Percentiles rank a stretch among this genome's conserved stretches.
Conservation (phyloP, 2,113 vertebrate genomes). For the Aphyosemion australe region DNA sequence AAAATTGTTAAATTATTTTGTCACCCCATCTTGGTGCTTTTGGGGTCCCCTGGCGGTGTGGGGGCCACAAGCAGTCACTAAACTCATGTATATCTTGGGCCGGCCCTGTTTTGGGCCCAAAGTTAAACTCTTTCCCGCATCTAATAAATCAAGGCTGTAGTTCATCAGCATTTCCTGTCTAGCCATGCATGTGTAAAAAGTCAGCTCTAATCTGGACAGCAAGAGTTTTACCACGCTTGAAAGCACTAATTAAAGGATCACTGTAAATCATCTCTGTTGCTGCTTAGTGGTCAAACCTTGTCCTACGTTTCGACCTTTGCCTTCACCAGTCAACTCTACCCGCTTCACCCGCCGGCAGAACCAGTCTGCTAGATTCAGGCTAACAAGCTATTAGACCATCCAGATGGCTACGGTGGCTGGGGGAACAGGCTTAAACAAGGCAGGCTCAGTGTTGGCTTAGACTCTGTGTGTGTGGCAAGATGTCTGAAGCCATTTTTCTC, state of each 20-base stretch:
- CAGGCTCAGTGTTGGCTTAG: constrained; percentile 44
- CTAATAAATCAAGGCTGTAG: constrained; percentile 40
- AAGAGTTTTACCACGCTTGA: constrained; percentile 59
- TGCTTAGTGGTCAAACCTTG: constrained; percentile 26
- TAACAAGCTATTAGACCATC: constrained; percentile 61
- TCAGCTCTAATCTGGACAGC: constrained; percentile 38
- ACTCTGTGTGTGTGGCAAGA: constrained; percentile 51
- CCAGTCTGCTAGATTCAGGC: constrained; percentile 42
- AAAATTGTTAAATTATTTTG: too few species aligned
- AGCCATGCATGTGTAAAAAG: constrained; percentile 42
- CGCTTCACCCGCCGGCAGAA: constrained; percentile 28
- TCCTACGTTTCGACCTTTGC: constrained; percentile 61
- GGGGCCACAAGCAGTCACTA: too few species aligned
- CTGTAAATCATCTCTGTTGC: constrained; percentile 61
- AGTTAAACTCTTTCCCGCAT: constrained; percentile 18
- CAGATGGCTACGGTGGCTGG: constrained; percentile 51
- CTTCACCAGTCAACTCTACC: constrained; percentile 50
- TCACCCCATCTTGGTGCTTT: too few species aligned
- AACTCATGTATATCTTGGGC: too few species aligned
- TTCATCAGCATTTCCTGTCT: constrained; percentile 44
- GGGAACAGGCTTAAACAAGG: constrained; percentile 42
- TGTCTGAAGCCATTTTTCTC: constrained; percentile 52
- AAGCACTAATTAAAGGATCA: constrained; percentile 71
- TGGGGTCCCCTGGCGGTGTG: too few species aligned
- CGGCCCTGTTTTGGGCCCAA: constrained; percentile 9